A percentile compares a stretch with the other conserved stretches of the same genome.
These are phyloP conservation scores for Ischnus inquisitorius DNA, from an alignment of 2,888 invertebrate species.

Conservation along the genomic window DNA sequence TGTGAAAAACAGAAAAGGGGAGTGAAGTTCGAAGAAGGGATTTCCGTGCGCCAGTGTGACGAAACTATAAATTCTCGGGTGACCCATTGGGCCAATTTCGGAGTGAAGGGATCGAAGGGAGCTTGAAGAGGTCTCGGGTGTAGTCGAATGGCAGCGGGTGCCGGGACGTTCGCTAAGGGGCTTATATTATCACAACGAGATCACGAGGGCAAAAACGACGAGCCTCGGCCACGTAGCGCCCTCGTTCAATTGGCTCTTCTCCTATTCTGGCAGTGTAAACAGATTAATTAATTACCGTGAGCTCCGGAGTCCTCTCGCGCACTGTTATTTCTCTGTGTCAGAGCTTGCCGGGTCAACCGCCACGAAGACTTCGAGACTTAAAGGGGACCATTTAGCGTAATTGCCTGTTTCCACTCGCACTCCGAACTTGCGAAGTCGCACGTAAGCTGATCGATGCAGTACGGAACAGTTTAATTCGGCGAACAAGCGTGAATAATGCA, in stretches of 20 bases:
- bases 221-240: background rate
- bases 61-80: slow-evolving; percentile 67
- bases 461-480: slow-evolving; percentile 40
- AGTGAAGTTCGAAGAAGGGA: background rate
- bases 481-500: slow-evolving; percentile 29
- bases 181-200: slow-evolving; percentile 25
- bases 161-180: slow-evolving; percentile 15
- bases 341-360: slow-evolving; percentile 51
- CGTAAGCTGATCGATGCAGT: background rate
- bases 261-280: slow-evolving; percentile 70
- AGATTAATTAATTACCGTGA: slow-evolving; percentile 76
- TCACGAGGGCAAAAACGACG: slow-evolving; percentile 42
- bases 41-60: slow-evolving; percentile 3
- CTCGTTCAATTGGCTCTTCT: slow-evolving; percentile 57
- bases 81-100: slow-evolving; percentile 71
- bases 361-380: slow-evolving; percentile 67
- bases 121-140: slow-evolving; percentile 36
- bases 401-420: slow-evolving; percentile 65
- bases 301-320: slow-evolving; percentile 37
- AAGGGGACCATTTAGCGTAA: slow-evolving; percentile 75
- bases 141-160: slow-evolving; percentile 32
- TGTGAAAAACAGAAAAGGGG: slow-evolving; percentile 8
- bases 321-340: slow-evolving; percentile 66
- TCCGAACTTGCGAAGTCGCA: slow-evolving; percentile 21
- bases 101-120: background rate